A percentile compares a stretch with the other conserved stretches of the same genome.
Evolutionary conservation across 2,113 vertebrate genomes (phyloP).

Genomic region (Neomonachus schauinslandi): DNA sequence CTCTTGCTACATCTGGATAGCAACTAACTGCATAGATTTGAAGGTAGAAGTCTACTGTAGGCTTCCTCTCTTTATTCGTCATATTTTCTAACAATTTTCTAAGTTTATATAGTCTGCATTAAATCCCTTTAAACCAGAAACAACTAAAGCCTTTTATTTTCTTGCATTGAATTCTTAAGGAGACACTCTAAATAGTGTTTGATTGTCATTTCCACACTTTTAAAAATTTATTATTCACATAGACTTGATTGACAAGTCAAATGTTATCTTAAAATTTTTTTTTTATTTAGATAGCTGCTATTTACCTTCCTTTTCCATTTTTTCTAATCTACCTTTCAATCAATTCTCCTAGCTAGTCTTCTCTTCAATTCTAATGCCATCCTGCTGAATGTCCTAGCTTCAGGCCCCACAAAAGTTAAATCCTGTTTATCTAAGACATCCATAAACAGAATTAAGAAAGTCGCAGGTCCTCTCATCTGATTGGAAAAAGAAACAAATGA

Average conservation of each 20-base stretch:
- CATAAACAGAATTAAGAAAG: background rate
- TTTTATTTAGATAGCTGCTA: background rate
- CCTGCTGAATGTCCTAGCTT: background rate
- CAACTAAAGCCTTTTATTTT: background rate
- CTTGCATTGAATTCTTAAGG: background rate
- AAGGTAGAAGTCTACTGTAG: background rate
- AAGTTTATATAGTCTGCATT: background rate
- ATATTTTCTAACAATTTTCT: background rate
- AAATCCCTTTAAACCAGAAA: background rate
- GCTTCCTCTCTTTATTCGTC: background rate
- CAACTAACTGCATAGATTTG: background rate
- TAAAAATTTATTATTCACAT: background rate
- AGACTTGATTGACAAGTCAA: background rate
- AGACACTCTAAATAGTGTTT: background rate
- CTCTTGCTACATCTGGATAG: background rate
- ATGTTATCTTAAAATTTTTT: background rate
- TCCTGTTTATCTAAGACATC: background rate
- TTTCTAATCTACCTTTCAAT: background rate
- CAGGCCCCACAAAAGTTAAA: background rate
- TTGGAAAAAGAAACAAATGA: background rate
- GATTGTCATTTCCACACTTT: background rate
- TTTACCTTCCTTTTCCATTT: background rate
- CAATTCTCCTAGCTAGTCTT: background rate
- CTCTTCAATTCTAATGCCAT: background rate
- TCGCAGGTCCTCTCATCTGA: background rate